Conservation (phyloP, 2,113 vertebrate species). For the Gnathonemus echidnorhynchus region DNA sequence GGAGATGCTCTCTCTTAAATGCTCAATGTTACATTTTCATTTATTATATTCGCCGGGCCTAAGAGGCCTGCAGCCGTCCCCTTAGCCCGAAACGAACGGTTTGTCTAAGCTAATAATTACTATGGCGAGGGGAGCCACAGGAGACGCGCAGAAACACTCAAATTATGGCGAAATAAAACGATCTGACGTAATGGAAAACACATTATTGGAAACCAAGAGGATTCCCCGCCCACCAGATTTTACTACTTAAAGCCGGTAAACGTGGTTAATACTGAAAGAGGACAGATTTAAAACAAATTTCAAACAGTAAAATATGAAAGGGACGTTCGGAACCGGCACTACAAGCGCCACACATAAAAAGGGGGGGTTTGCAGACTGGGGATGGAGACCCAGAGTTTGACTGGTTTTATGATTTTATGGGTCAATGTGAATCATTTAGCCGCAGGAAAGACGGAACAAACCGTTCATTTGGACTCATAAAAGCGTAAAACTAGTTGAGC, state of each 20-base stretch:
- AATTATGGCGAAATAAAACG: background rate
- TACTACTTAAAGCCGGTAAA: slow-evolving; percentile 16
- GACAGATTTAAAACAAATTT: slow-evolving; percentile 22
- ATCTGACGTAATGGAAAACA: slow-evolving; percentile 23
- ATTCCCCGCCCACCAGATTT: slow-evolving; percentile 11
- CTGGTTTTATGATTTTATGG: background rate
- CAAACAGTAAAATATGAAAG: slow-evolving; percentile 28
- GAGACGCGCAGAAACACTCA: background rate
- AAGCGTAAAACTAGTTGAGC: background rate
- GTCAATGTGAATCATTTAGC: background rate
- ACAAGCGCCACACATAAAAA: slow-evolving; percentile 23
- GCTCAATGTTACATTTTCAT: background rate
- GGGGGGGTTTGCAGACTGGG: background rate
- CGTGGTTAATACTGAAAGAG: slow-evolving; percentile 19
- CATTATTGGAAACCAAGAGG: slow-evolving; percentile 1
- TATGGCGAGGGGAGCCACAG: background rate
- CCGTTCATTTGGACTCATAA: background rate
- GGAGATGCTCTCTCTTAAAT: background rate
- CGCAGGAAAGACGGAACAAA: background rate
- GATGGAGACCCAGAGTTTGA: background rate
- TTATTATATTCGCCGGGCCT: background rate
- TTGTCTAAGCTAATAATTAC: background rate
- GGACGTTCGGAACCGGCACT: slow-evolving; percentile 27
- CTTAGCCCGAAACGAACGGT: background rate
- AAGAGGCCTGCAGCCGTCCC: background rate